phyloP scores from a whole-genome alignment of 1,140 invertebrate genomes.

The Popillia japonica region DNA sequence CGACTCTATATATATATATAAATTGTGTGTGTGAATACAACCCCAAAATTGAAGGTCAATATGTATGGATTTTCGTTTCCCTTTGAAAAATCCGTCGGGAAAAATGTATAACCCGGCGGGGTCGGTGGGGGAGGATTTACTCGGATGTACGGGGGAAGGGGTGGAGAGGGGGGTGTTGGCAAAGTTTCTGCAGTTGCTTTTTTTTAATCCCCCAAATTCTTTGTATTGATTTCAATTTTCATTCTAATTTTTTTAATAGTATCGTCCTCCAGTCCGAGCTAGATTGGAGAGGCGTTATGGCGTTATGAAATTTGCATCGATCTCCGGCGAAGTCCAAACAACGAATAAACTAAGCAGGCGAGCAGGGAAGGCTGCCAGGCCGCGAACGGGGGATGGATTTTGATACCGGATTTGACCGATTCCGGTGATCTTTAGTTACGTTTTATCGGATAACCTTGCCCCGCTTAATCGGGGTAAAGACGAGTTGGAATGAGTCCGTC shows the following conservation, averaged over 20 bases:
- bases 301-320: constrained; percentile 22
- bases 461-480: not conserved
- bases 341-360: not conserved
- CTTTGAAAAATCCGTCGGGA: not conserved
- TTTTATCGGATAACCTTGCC: constrained; percentile 23
- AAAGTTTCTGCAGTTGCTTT: not conserved
- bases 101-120: not conserved
- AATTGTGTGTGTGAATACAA: not conserved
- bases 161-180: not conserved
- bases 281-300: not conserved
- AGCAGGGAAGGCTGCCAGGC: not conserved
- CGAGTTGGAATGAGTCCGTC: too few relatives aligned
- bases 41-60: constrained; percentile 1
- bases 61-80: not conserved
- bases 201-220: too few relatives aligned
- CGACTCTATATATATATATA: not conserved
- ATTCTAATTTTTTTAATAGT: too few relatives aligned
- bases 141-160: not conserved
- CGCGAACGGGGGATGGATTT: not conserved
- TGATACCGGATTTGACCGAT: not conserved
- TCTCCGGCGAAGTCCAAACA: not conserved
- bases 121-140: not conserved
- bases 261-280: too few relatives aligned
- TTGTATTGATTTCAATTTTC: not conserved
- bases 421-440: constrained; percentile 4